These are phyloP conservation scores for Chromis chromis DNA, from an alignment of 2,797 vertebrate species.

Conservation along the genomic window DNA sequence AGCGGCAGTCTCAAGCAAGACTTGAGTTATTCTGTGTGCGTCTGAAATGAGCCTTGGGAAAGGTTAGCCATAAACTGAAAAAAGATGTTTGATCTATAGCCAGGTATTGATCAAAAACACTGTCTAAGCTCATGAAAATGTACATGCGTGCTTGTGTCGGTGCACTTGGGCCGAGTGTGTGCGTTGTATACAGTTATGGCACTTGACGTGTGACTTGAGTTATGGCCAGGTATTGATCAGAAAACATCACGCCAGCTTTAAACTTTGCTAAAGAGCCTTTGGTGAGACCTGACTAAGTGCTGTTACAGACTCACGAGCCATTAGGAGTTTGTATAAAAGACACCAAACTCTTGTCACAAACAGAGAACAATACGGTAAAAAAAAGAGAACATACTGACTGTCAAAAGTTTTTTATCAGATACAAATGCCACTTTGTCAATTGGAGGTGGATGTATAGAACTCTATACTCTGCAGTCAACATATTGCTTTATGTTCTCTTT, in stretches of 20 bases:
- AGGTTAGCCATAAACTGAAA: constrained; percentile 77
- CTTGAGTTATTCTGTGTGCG: constrained; percentile 73
- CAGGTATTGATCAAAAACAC: constrained; percentile 84
- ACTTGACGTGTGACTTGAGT: constrained; percentile 75
- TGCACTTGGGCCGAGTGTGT: constrained; percentile 53
- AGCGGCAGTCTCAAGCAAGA: constrained; percentile 67
- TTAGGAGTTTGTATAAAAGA: constrained; percentile 63
- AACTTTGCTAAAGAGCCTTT: constrained; percentile 79
- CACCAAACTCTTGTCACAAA: constrained; percentile 13
- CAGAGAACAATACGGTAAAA: not conserved
- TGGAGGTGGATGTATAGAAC: too few species aligned
- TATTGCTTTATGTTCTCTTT: not conserved
- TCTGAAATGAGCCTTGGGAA: constrained; percentile 74
- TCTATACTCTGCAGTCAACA: not conserved
- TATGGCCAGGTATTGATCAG: constrained; percentile 79
- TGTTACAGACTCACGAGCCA: constrained; percentile 69
- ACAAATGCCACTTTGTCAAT: not conserved
- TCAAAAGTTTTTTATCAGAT: constrained; percentile 10
- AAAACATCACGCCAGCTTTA: constrained; percentile 74
- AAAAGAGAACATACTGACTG: not conserved
- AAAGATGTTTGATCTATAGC: constrained; percentile 80
- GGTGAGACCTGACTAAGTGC: constrained; percentile 69
- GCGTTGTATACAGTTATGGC: constrained; percentile 65
- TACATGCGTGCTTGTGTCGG: constrained; percentile 40
- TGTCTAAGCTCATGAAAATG: constrained; percentile 75